A percentile compares a stretch with the other conserved stretches of the same genome.
Evolutionary conservation across 2,888 invertebrate genomes (phyloP).

Genomic region (Apodemia duryi): DNA sequence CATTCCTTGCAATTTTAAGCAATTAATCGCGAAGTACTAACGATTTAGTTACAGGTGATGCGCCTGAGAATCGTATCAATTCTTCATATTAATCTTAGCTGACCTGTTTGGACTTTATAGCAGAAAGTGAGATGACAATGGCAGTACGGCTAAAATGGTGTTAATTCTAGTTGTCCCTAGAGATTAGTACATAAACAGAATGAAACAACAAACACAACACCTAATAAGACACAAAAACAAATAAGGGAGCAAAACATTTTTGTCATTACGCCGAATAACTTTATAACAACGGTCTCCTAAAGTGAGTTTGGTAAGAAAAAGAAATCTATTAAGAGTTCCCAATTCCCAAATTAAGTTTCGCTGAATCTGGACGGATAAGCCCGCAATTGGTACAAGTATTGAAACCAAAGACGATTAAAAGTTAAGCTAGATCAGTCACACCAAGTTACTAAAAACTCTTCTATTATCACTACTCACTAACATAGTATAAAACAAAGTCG

Average conservation of each 20-base stretch:
- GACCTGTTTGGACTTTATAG: too few species aligned
- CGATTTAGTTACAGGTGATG: too few species aligned
- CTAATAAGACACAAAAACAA: slow-evolving; percentile 7
- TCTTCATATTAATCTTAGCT: too few species aligned
- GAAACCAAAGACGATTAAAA: slow-evolving; percentile 31
- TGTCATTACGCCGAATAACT: slow-evolving; percentile 5
- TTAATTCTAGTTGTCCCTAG: neutral
- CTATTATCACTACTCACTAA: too few species aligned
- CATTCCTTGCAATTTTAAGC: too few species aligned
- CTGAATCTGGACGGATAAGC: slow-evolving; percentile 36
- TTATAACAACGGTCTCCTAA: slow-evolving; percentile 22
- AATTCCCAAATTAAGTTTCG: slow-evolving; percentile 48
- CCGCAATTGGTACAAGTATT: slow-evolving; percentile 49
- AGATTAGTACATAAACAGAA: neutral
- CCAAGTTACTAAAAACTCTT: too few species aligned
- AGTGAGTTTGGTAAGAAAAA: slow-evolving; percentile 36
- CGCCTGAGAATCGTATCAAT: too few species aligned
- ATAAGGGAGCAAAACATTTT: slow-evolving; percentile 3
- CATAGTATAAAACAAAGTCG: too few species aligned
- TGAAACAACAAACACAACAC: neutral
- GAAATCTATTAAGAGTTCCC: slow-evolving; percentile 44
- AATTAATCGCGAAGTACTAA: too few species aligned
- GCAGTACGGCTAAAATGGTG: too few species aligned
- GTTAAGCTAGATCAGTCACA: neutral
- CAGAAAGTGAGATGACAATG: too few species aligned